Conservation (phyloP, 2,888 invertebrate species). For the Cheilosia grossa region DNA sequence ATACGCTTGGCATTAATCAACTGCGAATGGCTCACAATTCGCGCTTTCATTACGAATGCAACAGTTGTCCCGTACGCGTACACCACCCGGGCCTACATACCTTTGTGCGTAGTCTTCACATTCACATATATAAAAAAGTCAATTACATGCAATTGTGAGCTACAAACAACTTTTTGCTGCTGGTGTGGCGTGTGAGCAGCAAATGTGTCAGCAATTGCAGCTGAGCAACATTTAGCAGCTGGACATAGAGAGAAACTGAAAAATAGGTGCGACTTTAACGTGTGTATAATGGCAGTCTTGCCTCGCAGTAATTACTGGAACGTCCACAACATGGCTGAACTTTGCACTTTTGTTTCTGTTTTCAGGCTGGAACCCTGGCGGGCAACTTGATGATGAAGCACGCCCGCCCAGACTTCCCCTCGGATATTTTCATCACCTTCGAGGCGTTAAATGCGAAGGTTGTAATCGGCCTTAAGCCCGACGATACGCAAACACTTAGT, state of each 20-base stretch:
- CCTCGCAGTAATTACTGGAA: background rate
- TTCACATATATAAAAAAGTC: background rate
- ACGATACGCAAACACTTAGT: slow-evolving; percentile 78
- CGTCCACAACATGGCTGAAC: slow-evolving; percentile 4
- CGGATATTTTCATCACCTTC: slow-evolving; percentile 86
- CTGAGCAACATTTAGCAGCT: slow-evolving; percentile 6
- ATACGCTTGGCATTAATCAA: slow-evolving; percentile 9
- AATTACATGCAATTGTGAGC: slow-evolving; percentile 33
- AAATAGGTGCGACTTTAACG: background rate
- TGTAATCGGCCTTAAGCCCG: slow-evolving; percentile 84
- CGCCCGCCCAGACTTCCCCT: slow-evolving; percentile 86
- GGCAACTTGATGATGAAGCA: slow-evolving; percentile 89
- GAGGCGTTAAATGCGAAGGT: slow-evolving; percentile 78
- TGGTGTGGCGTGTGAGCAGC: background rate
- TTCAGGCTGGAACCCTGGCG: slow-evolving; percentile 86
- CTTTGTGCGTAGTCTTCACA: background rate
- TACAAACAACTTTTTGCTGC: background rate
- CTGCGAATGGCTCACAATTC: background rate
- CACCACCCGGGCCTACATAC: background rate
- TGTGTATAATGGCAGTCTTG: background rate
- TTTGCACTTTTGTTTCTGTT: slow-evolving; percentile 69
- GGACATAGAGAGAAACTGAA: background rate
- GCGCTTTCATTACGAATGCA: background rate
- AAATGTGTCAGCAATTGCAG: background rate
- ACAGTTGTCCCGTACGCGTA: background rate